Base-by-base conservation (phyloP, 2,888 invertebrate genomes). In the Blomia tropicalis region DNA sequence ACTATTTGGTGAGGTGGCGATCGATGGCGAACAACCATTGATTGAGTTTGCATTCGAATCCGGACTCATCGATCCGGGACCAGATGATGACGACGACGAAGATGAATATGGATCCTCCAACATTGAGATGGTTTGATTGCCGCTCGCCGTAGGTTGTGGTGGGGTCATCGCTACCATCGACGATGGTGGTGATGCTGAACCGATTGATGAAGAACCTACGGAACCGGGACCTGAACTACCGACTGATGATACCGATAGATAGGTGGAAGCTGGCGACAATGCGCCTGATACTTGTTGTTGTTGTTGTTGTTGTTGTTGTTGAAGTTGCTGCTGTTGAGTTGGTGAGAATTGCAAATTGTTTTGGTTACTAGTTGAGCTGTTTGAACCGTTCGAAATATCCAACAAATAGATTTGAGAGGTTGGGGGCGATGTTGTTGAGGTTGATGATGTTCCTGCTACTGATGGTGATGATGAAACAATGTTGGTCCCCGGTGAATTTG, bases 221-320 rank as follows among this genome's bases (percentile, higher is more conserved):
- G 51, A 47, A n/a, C 51, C 51, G 51, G 51, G 51, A 14, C 51
- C 51, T n/a, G n/a, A n/a, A n/a, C n/a, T n/a, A n/a, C n/a, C n/a
- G n/a, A n/a, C n/a, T 17, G 51, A 47, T 7, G 51, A 19, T 14
- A n/a, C 51, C 51, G 51, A 47, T 7, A 11, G 51, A n/a, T 14
- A 47, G 51, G 51, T 25, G 51, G 51, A 14, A 7, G 27, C 23
- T 11, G 51, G 51, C 23, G 51, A 47, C 7, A 14, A 11, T n/a
- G n/a, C 51, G 7, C 7, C 7, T 14, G 7, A 17, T 7, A 17
- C 7, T 17, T 7, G 36, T 36, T 7, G 17, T 7, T 11, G 17
- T 7, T 7, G 36, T 17, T 36, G 36, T 7, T 11, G 17, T n/a
- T 7, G n/a, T 14, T 36, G 36, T 7, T 7, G 36, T 17, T 7